A percentile compares a stretch with the other conserved stretches of the same genome.
These are phyloP conservation scores for Bombyx mandarina DNA, from an alignment of 1,140 invertebrate species.

Conservation along the genomic window DNA sequence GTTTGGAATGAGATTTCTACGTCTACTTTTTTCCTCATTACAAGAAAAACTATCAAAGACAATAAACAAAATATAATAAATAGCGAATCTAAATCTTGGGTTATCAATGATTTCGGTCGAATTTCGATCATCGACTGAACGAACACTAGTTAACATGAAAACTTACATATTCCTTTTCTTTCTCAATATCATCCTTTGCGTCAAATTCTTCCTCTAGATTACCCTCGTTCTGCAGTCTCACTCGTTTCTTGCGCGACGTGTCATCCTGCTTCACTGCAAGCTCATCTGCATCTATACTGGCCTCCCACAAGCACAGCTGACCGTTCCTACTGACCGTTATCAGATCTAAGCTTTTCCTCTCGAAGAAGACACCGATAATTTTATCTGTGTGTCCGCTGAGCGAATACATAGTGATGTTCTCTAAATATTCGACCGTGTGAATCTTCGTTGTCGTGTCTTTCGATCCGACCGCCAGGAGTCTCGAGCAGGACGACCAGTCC, in stretches of 20 bases:
- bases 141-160: too few relatives aligned
- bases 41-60: too few relatives aligned
- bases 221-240: conserved; percentile 43
- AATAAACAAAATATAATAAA: too few relatives aligned
- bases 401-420: conserved; percentile 81
- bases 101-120: too few relatives aligned
- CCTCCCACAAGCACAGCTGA: conserved; percentile 90
- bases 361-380: conserved; percentile 91
- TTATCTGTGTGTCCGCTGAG: conserved; percentile 86
- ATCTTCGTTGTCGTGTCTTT: conserved; percentile 90
- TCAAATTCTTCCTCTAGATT: conserved; percentile 76
- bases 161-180: conserved; percentile 63
- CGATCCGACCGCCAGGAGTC: conserved; percentile 86
- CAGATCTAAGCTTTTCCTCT: conserved; percentile 86
- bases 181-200: conserved; percentile 65
- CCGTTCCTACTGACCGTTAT: conserved; percentile 82
- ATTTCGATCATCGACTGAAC: too few relatives aligned
- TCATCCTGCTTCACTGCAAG: conserved; percentile 69
- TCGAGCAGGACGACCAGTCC: conserved; percentile 94
- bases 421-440: conserved; percentile 80
- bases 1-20: too few relatives aligned
- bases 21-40: too few relatives aligned
- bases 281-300: conserved; percentile 79
- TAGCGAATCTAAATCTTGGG: too few relatives aligned
- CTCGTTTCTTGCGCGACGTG: conserved; percentile 58